phyloP scores from a whole-genome alignment of 2,797 vertebrate species.

The Lacerta agilis region DNA sequence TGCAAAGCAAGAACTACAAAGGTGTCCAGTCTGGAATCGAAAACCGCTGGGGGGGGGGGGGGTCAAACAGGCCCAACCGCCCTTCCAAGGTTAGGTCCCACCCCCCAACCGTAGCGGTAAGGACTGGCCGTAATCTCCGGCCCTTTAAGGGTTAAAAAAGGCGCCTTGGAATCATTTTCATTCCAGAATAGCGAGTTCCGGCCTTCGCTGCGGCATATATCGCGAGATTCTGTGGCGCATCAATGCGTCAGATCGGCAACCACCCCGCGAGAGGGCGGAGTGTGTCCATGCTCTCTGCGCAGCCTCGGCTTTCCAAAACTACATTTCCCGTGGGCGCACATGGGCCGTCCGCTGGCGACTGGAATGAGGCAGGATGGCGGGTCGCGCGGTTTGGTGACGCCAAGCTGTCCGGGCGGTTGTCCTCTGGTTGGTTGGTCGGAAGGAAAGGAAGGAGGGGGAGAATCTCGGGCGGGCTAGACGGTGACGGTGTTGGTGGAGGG shows the following conservation, averaged over 20 bases:
- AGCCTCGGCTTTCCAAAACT: background rate
- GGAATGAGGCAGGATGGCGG: background rate
- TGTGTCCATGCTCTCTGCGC: background rate
- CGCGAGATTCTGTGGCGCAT: background rate
- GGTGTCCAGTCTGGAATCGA: no score
- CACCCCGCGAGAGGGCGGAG: background rate
- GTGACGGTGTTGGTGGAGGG: background rate
- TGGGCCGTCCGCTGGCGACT: background rate
- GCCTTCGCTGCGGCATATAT: background rate
- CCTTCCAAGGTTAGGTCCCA: no score
- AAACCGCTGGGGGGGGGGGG: background rate
- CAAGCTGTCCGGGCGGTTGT: background rate
- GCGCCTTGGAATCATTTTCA: rapidly evolving
- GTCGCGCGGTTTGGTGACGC: slow-evolving; percentile 3
- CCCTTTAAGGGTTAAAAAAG: background rate
- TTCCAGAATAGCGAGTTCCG: background rate
- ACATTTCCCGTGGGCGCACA: slow-evolving; percentile 8
- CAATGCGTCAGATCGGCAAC: background rate
- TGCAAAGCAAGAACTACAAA: no score
- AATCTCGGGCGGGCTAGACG: slow-evolving; percentile 11
- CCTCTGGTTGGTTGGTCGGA: slow-evolving; percentile 45
- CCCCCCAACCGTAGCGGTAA: no score
- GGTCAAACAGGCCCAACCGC: background rate
- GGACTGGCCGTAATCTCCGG: no score
- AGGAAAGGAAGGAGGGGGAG: background rate